Conservation (phyloP, 2,888 invertebrate species). For the Saturnia japonica region DNA sequence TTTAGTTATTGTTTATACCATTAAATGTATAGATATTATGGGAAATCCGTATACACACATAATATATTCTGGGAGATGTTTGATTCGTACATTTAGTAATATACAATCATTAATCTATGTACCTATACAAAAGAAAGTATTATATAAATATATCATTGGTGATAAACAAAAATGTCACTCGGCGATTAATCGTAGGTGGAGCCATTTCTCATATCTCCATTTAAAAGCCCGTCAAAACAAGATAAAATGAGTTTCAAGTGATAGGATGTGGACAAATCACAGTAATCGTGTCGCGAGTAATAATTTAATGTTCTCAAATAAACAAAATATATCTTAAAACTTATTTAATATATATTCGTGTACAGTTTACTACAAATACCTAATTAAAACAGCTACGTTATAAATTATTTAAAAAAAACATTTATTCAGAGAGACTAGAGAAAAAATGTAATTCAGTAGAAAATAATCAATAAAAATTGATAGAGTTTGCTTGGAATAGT, state of each 20-base stretch:
- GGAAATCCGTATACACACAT: background rate
- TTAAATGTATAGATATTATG: background rate
- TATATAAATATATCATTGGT: background rate
- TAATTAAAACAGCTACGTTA: background rate
- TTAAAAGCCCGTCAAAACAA: background rate
- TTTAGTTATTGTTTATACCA: too few species aligned
- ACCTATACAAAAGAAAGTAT: background rate
- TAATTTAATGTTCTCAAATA: background rate
- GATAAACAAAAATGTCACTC: background rate
- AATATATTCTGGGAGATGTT: too few species aligned
- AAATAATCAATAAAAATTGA: too few species aligned
- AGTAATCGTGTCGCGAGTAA: background rate
- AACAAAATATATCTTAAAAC: background rate
- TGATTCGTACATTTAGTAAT: too few species aligned
- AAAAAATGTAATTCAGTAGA: too few species aligned
- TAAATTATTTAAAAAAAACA: background rate
- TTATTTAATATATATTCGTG: background rate
- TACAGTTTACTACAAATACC: background rate
- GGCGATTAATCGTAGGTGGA: background rate
- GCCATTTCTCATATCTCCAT: background rate
- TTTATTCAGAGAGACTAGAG: background rate
- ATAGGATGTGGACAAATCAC: constrained; percentile 3
- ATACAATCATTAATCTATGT: background rate
- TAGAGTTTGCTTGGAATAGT: too few species aligned
- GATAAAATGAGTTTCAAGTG: background rate